A percentile compares a stretch with the other conserved stretches of the same genome.
Evolutionary conservation across 1,140 invertebrate genomes (phyloP).

Genomic region (Diplogasteroides magnus): DNA sequence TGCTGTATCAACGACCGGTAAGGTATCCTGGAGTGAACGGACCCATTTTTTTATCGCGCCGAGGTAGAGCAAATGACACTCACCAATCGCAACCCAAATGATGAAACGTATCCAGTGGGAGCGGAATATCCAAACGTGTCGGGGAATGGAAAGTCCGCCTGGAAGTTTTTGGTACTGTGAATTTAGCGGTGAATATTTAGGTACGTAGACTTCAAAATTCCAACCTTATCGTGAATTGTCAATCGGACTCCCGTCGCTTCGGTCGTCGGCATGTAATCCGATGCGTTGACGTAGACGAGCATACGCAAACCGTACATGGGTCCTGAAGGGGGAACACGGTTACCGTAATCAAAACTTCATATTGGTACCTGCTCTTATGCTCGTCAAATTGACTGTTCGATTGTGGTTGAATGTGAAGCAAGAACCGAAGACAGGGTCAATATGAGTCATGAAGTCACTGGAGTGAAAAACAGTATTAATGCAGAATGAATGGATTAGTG

Average conservation of each 20-base stretch:
- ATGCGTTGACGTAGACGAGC: slow-evolving; percentile 44
- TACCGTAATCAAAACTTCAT: not conserved
- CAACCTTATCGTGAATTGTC: slow-evolving; percentile 42
- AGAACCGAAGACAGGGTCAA: slow-evolving; percentile 49
- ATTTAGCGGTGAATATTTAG: slow-evolving; percentile 30
- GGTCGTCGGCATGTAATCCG: slow-evolving; percentile 50
- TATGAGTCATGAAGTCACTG: slow-evolving; percentile 41
- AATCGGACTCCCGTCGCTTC: slow-evolving; percentile 46
- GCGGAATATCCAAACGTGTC: slow-evolving; percentile 38
- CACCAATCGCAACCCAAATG: slow-evolving; percentile 42
- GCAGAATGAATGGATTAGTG: too few relatives aligned
- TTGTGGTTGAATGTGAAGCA: slow-evolving; percentile 48
- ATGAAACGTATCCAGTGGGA: slow-evolving; percentile 41
- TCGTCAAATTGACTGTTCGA: slow-evolving; percentile 17
- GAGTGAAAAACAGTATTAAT: slow-evolving; percentile 5
- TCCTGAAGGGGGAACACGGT: slow-evolving; percentile 24
- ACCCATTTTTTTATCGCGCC: not conserved
- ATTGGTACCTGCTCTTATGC: slow-evolving; percentile 37
- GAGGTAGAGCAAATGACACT: not conserved
- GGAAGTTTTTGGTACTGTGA: not conserved
- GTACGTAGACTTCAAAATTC: slow-evolving; percentile 9
- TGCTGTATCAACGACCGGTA: too few relatives aligned
- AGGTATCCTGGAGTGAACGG: too few relatives aligned
- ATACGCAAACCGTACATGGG: slow-evolving; percentile 45
- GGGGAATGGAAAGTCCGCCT: slow-evolving; percentile 28